These are phyloP conservation scores for Urocitellus parryii DNA, from an alignment of 2,113 vertebrate species.

Conservation along the genomic window DNA sequence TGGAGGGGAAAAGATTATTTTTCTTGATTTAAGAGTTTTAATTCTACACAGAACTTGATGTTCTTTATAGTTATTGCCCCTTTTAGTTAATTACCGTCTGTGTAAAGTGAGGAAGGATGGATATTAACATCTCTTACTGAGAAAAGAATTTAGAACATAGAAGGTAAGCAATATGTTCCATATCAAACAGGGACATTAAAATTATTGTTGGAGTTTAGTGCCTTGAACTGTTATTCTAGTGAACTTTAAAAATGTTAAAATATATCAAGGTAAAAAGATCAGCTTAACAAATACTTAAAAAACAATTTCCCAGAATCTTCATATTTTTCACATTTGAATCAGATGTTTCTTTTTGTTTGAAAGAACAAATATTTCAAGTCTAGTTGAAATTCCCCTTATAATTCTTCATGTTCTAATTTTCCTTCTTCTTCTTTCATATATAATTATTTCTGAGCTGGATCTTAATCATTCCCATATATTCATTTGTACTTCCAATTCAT, in stretches of 20 bases:
- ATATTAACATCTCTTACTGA: constrained; percentile 42
- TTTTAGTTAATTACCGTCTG: constrained; percentile 5
- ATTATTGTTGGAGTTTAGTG: not conserved
- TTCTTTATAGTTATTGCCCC: constrained; percentile 29
- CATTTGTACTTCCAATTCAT: not conserved
- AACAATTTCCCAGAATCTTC: not conserved
- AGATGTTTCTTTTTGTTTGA: not conserved
- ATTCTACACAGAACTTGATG: constrained; percentile 32
- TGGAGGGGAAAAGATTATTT: not conserved
- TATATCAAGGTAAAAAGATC: not conserved
- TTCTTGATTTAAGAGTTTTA: constrained; percentile 57
- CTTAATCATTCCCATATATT: not conserved
- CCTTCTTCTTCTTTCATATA: not conserved
- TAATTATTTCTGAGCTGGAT: not conserved
- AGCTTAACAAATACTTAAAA: not conserved
- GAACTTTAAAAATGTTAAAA: not conserved
- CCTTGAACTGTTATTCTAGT: constrained; percentile 17
- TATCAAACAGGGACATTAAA: not conserved
- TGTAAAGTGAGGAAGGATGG: constrained; percentile 22
- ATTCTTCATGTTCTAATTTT: not conserved
- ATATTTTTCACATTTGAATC: not conserved
- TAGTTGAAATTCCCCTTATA: not conserved
- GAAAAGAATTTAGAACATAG: constrained; percentile 22
- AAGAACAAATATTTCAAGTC: constrained; percentile 25
- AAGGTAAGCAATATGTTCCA: not conserved